phyloP scores from a whole-genome alignment of 1,140 invertebrate genomes.

The Druon quercuslanigerum region DNA sequence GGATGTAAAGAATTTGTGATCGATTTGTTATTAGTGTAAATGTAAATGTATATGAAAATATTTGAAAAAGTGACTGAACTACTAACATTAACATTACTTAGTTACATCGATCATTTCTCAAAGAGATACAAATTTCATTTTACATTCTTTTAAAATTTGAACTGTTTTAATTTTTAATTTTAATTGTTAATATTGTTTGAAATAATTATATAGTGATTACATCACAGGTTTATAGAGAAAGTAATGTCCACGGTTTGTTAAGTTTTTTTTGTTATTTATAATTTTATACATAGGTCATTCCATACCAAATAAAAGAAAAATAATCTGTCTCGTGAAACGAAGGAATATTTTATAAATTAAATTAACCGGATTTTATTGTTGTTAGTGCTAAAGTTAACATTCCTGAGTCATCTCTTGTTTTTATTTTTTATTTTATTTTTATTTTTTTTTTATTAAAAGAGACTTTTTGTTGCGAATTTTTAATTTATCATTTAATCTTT shows the following conservation, averaged over 20 bases:
- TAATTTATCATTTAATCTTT: not conserved
- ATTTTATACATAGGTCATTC: not conserved
- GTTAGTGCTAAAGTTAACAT: not conserved
- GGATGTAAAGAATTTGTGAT: constrained; percentile 8
- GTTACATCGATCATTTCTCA: not conserved
- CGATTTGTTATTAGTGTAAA: constrained; percentile 8
- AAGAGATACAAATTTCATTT: not conserved
- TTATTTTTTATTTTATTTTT: not conserved
- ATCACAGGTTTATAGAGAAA: constrained; percentile 10
- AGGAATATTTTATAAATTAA: constrained; percentile 2
- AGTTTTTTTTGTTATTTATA: constrained; percentile 24
- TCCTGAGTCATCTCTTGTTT: not conserved
- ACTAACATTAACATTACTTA: not conserved
- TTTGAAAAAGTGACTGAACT: constrained; percentile 3
- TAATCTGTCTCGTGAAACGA: not conserved
- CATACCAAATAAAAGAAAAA: constrained; percentile 9
- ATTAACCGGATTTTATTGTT: not conserved
- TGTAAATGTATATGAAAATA: constrained; percentile 14
- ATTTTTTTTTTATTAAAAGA: not conserved
- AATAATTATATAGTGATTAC: constrained; percentile 3
- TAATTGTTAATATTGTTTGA: constrained; percentile 21
- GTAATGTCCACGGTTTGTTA: constrained; percentile 10
- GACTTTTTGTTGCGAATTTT: not conserved
- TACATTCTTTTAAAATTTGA: not conserved
- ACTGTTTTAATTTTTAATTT: not conserved